Evolutionary conservation across 2,113 vertebrate species (phyloP).

Genomic region (Leucopsar rothschildi): DNA sequence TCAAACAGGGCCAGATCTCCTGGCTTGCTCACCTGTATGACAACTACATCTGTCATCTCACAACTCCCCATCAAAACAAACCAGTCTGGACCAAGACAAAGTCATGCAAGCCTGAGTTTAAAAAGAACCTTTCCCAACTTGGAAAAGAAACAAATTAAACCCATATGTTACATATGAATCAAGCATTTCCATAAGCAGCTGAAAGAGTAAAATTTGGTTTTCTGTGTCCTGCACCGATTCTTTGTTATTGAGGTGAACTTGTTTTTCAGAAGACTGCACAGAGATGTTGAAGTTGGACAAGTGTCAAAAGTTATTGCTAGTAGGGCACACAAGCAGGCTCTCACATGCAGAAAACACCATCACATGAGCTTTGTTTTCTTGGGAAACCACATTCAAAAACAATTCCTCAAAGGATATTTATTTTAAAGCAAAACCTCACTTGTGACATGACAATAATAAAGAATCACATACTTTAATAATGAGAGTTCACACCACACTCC

Average conservation of each 20-base stretch:
- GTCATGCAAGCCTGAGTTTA: not conserved
- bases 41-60: not conserved
- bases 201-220: not conserved
- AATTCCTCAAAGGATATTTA: not conserved
- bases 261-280: not conserved
- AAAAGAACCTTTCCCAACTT: not conserved
- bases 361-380: not conserved
- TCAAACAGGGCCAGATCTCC: not conserved
- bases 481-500: not conserved
- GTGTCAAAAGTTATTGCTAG: not conserved
- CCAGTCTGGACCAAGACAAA: not conserved
- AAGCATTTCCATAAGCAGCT: not conserved
- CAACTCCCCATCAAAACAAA: not conserved
- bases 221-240: not conserved
- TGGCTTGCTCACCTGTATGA: not conserved
- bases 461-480: not conserved
- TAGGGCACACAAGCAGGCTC: not conserved
- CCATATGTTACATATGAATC: not conserved
- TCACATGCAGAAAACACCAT: not conserved
- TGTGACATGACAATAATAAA: not conserved
- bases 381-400: not conserved
- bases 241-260: not conserved
- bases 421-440: not conserved
- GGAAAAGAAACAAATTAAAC: conserved; percentile 11
- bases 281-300: not conserved